Evolutionary conservation across 2,888 invertebrate genomes (phyloP).

Genomic region (Ashinkailepas kermadecensis): DNA sequence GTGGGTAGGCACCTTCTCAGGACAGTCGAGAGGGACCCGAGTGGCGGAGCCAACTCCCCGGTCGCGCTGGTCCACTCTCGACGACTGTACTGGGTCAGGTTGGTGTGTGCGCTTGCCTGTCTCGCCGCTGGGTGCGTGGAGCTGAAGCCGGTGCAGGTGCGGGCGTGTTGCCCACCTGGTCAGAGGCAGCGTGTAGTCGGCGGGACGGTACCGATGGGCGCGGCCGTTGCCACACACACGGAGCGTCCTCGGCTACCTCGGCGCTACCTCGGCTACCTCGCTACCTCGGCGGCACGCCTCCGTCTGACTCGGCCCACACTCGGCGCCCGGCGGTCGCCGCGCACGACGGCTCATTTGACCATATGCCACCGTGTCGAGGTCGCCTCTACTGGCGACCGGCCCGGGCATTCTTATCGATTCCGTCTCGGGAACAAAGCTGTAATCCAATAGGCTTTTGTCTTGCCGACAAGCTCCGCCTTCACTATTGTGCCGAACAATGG

Average conservation of each 20-base stretch:
- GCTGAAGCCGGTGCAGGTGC: too few species aligned
- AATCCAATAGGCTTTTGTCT: slow-evolving; percentile 22
- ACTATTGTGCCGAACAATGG: slow-evolving; percentile 6
- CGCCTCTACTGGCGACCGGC: neutral
- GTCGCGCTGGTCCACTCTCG: too few species aligned
- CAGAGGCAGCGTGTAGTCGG: neutral
- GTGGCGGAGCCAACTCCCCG: too few species aligned
- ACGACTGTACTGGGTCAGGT: too few species aligned
- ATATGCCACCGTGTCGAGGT: neutral
- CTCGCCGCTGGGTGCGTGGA: too few species aligned
- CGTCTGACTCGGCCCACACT: neutral
- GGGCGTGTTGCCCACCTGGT: neutral
- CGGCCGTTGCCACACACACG: neutral
- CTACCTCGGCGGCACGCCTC: neutral
- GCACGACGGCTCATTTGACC: neutral
- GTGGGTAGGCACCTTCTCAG: too few species aligned
- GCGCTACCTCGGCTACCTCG: too few species aligned
- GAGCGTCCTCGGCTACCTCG: neutral
- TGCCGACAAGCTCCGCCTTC: neutral
- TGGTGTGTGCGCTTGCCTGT: too few species aligned
- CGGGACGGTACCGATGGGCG: neutral
- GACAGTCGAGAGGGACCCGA: too few species aligned
- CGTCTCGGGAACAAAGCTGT: slow-evolving; percentile 2
- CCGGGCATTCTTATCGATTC: slow-evolving; percentile 14
- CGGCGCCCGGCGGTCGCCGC: neutral